Evolutionary conservation across 1,140 invertebrate species (phyloP), one percentile per base, ranked within the genome.

Genomic region (Cotesia glomerata): DNA sequence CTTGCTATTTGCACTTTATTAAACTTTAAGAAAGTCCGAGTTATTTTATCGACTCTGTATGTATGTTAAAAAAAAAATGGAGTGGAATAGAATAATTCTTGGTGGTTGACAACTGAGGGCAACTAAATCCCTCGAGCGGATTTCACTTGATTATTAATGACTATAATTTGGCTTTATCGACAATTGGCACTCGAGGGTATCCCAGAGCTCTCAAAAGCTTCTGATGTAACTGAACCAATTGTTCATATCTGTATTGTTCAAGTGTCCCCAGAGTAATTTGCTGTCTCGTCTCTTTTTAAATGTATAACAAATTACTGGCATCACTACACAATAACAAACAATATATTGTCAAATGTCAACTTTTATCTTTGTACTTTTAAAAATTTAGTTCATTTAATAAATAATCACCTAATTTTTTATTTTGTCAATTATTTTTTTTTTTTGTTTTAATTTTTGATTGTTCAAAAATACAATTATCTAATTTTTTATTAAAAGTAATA

Each of bases 151-250:
- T 80, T 77, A 77, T 79, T 75, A 80, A 80, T 65, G 69, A 54
- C 67, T 71, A 71, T 74, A 77, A 79, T 79, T 77, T 70, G 73
- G 75, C 75, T 79, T 78, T 79, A 79, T 79, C 72, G 76, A 75
- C 75, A 77, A 79, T 79, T 78, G 76, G 73, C 74, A 78, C 72
- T 76, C 75, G 69, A 74, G 62, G 69, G 72, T 14, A 45, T 67
- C 62, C 59, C 56, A 51, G 14, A 58, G 63, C 70, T 58, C 39
- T 45, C 16, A 34, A 54, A 49, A 34, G 59, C 49, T 45, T 36
- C 11, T n/a, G 18, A 7, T 52, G 36, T 51, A 16, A 63, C 49
- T 34, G 61, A 14, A 16, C 49, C 54, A 62, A 26, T 35, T 13
- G 13, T 34, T 62, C 58, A 71, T 35, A 59, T 64, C 69, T 18